Evolutionary conservation across 2,888 invertebrate genomes (phyloP), one percentile per base, ranked within the genome.

Genomic region (Parelbella ahira): DNA sequence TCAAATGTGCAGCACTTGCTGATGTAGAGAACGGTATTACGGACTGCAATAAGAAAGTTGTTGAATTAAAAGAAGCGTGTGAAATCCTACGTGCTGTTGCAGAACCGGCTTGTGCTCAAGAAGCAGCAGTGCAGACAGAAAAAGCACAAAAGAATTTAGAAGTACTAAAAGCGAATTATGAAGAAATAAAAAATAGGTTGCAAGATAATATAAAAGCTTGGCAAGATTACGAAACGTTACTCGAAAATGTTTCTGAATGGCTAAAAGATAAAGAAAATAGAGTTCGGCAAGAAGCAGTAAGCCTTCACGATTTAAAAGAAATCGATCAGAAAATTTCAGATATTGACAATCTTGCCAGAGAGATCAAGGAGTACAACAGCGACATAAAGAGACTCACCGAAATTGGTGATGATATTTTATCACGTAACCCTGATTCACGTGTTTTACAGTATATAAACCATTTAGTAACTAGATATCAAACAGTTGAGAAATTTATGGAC

Each of bases 381-480:
- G 91, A 93, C 60, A 88, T 97, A 9, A 88, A 90, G 18, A 90
- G 92, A 46, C 77, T 97, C 9, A 89, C 90, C 6, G 84, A 88
- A 13, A 86, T 94, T 2, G 93, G 94, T 1, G 91, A 93, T 37
- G 89, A 92, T 51, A 91, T 97, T 24, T 87, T 92, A 15, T 90
- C 91, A 44, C 91, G 93, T 59, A 93, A 93, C 66, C 94, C 96
- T 0, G 97, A 97, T 63, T 94, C 94, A 0, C 90, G 96, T 25
- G 93, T 95, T 6, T 90, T 91, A 1, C 95, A 96, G 63, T 93
- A 94, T 65, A 93, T 94, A 0, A 91, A 91, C 37, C 95, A 96
- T 65, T 83, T 97, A 41, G 90, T 90, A 2, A 90, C 91, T 5
- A 89, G 97, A 52, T 94, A 94, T 68, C 92, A 94, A 66, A 90